Conservation (phyloP, 2,888 invertebrate species). For the Acanthopleura granulata region DNA sequence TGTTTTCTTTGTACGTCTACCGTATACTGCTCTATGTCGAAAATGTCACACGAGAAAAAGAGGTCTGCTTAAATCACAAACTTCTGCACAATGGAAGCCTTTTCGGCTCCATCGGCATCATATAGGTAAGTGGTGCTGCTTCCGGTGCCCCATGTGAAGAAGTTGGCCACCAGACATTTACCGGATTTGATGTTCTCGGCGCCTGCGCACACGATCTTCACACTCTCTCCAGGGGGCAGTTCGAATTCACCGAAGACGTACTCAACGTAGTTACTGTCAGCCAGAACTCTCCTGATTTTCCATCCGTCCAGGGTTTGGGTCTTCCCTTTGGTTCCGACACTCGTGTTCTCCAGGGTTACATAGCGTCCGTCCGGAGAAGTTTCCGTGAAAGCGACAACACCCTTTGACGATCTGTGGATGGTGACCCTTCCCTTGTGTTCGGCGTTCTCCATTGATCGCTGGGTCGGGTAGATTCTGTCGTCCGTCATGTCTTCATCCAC, state of each 20-base stretch:
- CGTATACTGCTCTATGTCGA: too few relatives aligned
- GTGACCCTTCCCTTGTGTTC: slow-evolving; percentile 35
- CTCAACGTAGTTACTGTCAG: slow-evolving; percentile 6
- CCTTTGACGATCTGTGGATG: slow-evolving; percentile 34
- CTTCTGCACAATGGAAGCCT: slow-evolving; percentile 18
- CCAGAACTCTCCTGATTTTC: slow-evolving; percentile 11
- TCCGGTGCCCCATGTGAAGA: slow-evolving; percentile 34
- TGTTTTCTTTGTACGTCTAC: too few relatives aligned
- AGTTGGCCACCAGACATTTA: slow-evolving; percentile 21
- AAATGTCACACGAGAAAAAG: background rate
- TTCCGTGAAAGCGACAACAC: slow-evolving; percentile 29
- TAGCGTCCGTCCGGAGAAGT: slow-evolving; percentile 31
- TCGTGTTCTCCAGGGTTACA: slow-evolving; percentile 37
- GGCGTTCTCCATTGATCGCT: background rate
- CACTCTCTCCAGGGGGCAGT: background rate
- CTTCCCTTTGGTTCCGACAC: slow-evolving; percentile 32
- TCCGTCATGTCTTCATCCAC: background rate
- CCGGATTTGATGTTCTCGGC: background rate
- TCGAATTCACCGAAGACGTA: slow-evolving; percentile 15
- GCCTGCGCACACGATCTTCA: slow-evolving; percentile 6
- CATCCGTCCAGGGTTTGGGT: slow-evolving; percentile 20
- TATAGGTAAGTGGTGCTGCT: slow-evolving; percentile 28
- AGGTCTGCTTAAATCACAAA: background rate
- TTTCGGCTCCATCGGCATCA: slow-evolving; percentile 30
- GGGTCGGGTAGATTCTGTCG: background rate